Evolutionary conservation across 2,888 invertebrate genomes (phyloP).

Genomic region (Watsonalla binaria): DNA sequence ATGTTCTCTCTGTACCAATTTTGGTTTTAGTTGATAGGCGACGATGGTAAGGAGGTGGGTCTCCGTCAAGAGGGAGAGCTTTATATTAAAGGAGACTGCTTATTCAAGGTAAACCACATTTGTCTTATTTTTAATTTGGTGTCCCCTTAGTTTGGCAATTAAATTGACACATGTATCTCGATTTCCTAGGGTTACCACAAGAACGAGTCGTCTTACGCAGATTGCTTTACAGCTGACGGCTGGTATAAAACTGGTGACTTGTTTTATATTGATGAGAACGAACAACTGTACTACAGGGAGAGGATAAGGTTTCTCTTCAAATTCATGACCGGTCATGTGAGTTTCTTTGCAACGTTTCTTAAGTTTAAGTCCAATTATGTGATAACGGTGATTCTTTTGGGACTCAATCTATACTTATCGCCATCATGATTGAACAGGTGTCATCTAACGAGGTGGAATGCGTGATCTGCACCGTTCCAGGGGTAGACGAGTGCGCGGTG

Average conservation of each 20-base stretch:
- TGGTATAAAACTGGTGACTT: conserved; percentile 49
- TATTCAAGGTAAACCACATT: conserved; percentile 41
- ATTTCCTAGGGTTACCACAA: conserved; percentile 38
- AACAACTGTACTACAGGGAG: conserved; percentile 29
- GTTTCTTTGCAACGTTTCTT: conserved; percentile 2
- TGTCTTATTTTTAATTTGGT: too few relatives aligned
- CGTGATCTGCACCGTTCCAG: conserved; percentile 35
- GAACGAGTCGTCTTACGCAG: conserved; percentile 23
- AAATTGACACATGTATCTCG: too few relatives aligned
- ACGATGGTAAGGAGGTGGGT: conserved; percentile 27
- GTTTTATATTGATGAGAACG: conserved; percentile 33
- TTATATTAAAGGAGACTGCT: conserved; percentile 30
- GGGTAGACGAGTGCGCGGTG: conserved; percentile 37
- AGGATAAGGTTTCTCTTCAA: conserved; percentile 47
- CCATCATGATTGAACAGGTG: conserved; percentile 21
- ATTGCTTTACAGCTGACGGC: conserved; percentile 32
- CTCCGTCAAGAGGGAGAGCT: conserved; percentile 37
- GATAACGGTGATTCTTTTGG: too few relatives aligned
- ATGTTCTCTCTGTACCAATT: too few relatives aligned
- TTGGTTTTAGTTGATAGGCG: conserved; percentile 37
- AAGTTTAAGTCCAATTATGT: too few relatives aligned
- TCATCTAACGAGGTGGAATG: conserved; percentile 48
- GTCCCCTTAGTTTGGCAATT: too few relatives aligned
- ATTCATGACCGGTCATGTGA: conserved; percentile 38
- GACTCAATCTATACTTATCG: too few relatives aligned